phyloP scores from a whole-genome alignment of 1,140 invertebrate species.

The Cardiocondyla obscurior region DNA sequence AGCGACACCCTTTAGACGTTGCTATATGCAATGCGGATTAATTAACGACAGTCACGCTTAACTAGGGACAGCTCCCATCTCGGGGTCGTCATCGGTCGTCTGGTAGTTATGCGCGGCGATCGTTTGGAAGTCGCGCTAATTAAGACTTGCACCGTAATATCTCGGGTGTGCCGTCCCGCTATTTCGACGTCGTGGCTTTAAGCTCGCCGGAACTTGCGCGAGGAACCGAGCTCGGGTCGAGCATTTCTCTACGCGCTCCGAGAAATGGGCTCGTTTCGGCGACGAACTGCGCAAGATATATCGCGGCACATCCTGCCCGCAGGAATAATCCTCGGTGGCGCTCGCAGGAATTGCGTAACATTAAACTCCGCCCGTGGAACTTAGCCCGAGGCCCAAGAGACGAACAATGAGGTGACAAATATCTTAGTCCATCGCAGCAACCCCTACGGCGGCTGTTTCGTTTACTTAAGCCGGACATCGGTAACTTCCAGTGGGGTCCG shows the following conservation, averaged over 20 bases:
- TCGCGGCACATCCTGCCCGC: conserved; percentile 66
- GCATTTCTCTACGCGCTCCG: conserved; percentile 3
- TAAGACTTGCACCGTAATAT: conserved; percentile 74
- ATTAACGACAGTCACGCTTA: conserved; percentile 47
- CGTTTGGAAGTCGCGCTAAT: conserved; percentile 72
- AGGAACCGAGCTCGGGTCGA: not conserved
- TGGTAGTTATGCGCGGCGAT: conserved; percentile 22
- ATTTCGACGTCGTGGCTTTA: conserved; percentile 25
- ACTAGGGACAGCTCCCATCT: conserved; percentile 19
- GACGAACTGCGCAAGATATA: conserved; percentile 71
- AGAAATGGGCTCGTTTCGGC: conserved; percentile 64
- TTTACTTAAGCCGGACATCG: conserved; percentile 75
- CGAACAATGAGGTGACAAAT: conserved; percentile 83
- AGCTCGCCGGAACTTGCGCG: conserved; percentile 33
- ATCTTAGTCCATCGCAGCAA: conserved; percentile 67
- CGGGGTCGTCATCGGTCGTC: conserved; percentile 15
- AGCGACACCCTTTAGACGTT: not conserved
- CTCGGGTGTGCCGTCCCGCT: conserved; percentile 25
- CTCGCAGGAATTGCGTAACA: conserved; percentile 82
- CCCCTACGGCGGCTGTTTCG: conserved; percentile 57
- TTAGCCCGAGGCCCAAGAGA: conserved; percentile 73
- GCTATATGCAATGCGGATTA: conserved; percentile 33
- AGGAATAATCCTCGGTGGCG: conserved; percentile 75
- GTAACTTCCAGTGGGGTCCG: conserved; percentile 46
- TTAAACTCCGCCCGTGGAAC: conserved; percentile 80